Conservation (phyloP, 2,113 vertebrate genomes). For the Zosterops pallidus region DNA sequence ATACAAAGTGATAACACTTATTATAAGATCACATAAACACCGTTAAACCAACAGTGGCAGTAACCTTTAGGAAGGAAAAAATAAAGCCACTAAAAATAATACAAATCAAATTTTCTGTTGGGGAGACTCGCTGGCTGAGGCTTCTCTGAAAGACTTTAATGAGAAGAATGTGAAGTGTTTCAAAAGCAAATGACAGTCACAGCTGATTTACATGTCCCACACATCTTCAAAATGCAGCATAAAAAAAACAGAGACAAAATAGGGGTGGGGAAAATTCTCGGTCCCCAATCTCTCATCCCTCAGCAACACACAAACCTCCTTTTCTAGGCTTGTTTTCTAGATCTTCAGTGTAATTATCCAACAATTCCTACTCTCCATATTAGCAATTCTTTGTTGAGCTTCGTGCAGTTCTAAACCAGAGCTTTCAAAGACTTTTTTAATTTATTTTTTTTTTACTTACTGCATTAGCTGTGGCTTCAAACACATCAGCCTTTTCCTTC, state of each 20-base stretch:
- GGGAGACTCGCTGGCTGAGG: background rate
- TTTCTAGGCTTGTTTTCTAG: slow-evolving; percentile 50
- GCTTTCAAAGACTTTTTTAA: slow-evolving; percentile 1
- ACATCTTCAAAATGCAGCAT: background rate
- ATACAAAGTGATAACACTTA: slow-evolving; percentile 71
- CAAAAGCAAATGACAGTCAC: slow-evolving; percentile 38
- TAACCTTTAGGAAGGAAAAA: slow-evolving; percentile 62
- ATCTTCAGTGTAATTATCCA: slow-evolving; percentile 18
- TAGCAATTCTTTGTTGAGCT: slow-evolving; percentile 24
- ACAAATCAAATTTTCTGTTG: slow-evolving; percentile 10
- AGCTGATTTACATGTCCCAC: background rate
- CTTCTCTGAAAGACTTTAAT: background rate
- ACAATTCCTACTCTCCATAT: background rate
- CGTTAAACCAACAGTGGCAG: slow-evolving; percentile 70
- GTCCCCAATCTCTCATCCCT: background rate
- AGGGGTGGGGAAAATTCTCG: background rate
- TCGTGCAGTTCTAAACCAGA: background rate
- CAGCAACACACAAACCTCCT: background rate
- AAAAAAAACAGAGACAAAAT: background rate
- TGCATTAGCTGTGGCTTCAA: slow-evolving; percentile 50
- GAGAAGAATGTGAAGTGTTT: background rate
- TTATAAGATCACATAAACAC: slow-evolving; percentile 66
- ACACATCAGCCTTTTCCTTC: background rate
- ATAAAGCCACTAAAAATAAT: slow-evolving; percentile 57
- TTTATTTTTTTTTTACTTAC: background rate